phyloP scores from a whole-genome alignment of 2,888 invertebrate genomes.

The Diarsia rubi region DNA sequence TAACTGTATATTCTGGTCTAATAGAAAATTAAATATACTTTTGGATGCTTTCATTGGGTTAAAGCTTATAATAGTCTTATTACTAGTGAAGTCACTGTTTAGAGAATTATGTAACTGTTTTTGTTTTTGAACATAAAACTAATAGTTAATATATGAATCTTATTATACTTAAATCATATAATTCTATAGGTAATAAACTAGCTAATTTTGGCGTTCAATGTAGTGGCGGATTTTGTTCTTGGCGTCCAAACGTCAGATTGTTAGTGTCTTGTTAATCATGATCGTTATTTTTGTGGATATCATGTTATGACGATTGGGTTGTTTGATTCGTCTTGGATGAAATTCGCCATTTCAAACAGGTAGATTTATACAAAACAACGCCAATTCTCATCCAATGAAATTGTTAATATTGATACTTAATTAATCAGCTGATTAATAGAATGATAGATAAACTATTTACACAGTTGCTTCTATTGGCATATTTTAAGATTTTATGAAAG shows the following conservation, averaged over 20 bases:
- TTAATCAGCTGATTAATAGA: slow-evolving; percentile 34
- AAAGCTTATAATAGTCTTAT: slow-evolving; percentile 53
- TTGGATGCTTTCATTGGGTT: slow-evolving; percentile 58
- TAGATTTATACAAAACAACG: slow-evolving; percentile 27
- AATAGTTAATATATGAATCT: slow-evolving; percentile 57
- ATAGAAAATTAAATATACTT: slow-evolving; percentile 53
- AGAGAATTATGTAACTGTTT: slow-evolving; percentile 57
- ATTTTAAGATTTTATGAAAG: slow-evolving; percentile 41
- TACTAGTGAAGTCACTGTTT: slow-evolving; percentile 59
- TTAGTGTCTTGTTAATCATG: slow-evolving; percentile 47
- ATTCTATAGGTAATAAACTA: slow-evolving; percentile 59
- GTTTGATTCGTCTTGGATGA: slow-evolving; percentile 22
- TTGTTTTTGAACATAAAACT: slow-evolving; percentile 48
- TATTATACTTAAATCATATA: slow-evolving; percentile 61
- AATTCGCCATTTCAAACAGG: slow-evolving; percentile 42
- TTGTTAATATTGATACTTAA: slow-evolving; percentile 53
- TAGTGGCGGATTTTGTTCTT: slow-evolving; percentile 41
- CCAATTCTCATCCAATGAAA: slow-evolving; percentile 40
- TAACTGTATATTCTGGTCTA: slow-evolving; percentile 52
- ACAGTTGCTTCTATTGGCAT: slow-evolving; percentile 46
- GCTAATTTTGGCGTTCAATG: slow-evolving; percentile 49
- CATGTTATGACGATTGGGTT: slow-evolving; percentile 44
- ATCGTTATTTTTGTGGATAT: slow-evolving; percentile 52
- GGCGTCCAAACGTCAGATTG: slow-evolving; percentile 23
- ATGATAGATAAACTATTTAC: slow-evolving; percentile 39